Percentiles rank a stretch among this genome's conserved stretches.
Evolutionary conservation across 2,888 invertebrate species (phyloP).

Genomic region (Acanthococcus lagerstroemiae): DNA sequence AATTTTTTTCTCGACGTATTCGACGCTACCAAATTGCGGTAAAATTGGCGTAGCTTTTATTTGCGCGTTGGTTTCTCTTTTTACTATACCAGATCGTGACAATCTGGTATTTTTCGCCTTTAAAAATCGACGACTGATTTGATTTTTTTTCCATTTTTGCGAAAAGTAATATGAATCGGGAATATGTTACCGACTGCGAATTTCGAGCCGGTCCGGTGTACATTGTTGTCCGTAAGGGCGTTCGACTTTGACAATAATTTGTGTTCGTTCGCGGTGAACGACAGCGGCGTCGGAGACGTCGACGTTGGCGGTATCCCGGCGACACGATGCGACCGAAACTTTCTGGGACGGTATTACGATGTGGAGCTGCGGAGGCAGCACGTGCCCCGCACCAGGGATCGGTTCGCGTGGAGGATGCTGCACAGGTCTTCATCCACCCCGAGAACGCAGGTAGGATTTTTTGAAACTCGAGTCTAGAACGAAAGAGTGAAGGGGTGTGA

Average conservation of each 20-base stretch:
- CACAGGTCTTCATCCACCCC: slow-evolving; percentile 13
- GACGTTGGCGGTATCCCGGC: neutral
- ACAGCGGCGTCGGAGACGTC: neutral
- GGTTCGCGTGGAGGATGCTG: slow-evolving; percentile 10
- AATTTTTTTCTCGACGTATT: no score
- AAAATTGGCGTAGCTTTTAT: no score
- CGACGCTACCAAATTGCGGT: no score
- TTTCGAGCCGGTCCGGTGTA: slow-evolving; percentile 26
- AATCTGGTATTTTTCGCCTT: no score
- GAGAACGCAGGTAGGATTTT: slow-evolving; percentile 12
- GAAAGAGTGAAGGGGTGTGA: no score
- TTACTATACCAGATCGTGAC: no score
- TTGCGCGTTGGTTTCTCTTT: no score
- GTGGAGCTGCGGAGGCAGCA: slow-evolving; percentile 7
- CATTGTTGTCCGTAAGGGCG: slow-evolving; percentile 17
- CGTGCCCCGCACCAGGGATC: slow-evolving; percentile 4
- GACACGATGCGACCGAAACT: neutral
- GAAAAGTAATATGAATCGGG: no score
- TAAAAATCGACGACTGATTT: no score
- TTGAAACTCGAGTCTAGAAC: no score
- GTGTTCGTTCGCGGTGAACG: slow-evolving; percentile 7
- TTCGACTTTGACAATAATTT: slow-evolving; percentile 24
- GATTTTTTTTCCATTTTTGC: no score
- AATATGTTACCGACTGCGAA: slow-evolving; percentile 22
- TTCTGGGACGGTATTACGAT: neutral